Evolutionary conservation across 2,797 vertebrate species (phyloP).

Genomic region (Spinibarbus caldwelli): DNA sequence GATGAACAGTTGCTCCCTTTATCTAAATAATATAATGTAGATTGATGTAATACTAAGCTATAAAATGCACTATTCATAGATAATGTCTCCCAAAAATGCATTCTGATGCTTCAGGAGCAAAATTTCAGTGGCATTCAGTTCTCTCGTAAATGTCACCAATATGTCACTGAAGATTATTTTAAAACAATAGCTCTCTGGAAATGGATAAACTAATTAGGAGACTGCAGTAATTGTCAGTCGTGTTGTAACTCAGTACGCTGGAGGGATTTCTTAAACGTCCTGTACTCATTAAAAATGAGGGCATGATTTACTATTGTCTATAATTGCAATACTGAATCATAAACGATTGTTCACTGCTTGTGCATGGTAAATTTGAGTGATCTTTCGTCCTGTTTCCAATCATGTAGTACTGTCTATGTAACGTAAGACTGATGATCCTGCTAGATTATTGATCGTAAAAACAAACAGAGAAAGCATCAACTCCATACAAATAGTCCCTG

Average conservation of each 20-base stretch:
- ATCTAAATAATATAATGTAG: not conserved
- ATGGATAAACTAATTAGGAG: conserved; percentile 6
- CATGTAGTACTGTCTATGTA: conserved; percentile 28
- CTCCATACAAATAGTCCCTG: conserved; percentile 29
- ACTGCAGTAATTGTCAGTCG: conserved; percentile 21
- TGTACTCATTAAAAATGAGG: conserved; percentile 33
- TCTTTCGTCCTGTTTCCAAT: conserved; percentile 8
- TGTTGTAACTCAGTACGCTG: not conserved
- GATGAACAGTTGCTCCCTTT: not conserved
- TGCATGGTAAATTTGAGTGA: not conserved
- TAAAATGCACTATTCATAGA: conserved; percentile 60
- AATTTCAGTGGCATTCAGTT: conserved; percentile 63
- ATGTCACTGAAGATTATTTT: conserved; percentile 18
- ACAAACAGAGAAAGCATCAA: conserved; percentile 25
- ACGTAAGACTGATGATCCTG: conserved; percentile 36
- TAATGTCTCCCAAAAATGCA: conserved; percentile 69
- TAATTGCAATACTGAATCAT: conserved; percentile 15
- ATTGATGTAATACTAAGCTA: conserved; percentile 54
- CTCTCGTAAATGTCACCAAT: conserved; percentile 36
- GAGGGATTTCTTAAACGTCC: conserved; percentile 19
- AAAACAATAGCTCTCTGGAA: conserved; percentile 16
- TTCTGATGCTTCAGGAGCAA: conserved; percentile 62
- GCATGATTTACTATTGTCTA: conserved; percentile 19
- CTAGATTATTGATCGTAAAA: conserved; percentile 47
- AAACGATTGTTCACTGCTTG: not conserved